phyloP scores from a whole-genome alignment of 1,140 invertebrate genomes.

The Octopus bimaculoides region DNA sequence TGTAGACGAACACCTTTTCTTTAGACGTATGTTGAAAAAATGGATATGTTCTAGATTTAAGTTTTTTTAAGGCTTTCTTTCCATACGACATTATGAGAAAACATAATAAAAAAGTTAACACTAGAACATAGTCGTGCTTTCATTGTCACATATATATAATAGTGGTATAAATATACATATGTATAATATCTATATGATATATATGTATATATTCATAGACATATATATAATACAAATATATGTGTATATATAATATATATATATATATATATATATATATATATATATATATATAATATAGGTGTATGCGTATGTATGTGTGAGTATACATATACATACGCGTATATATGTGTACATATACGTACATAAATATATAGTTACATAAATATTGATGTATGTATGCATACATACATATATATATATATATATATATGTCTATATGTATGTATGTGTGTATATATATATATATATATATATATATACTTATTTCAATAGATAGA shows the following conservation, averaged over 20 bases:
- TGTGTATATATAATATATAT: neutral
- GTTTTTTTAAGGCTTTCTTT: too few relatives aligned
- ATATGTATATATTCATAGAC: neutral
- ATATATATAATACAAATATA: neutral
- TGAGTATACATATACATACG: neutral
- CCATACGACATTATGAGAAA: too few relatives aligned
- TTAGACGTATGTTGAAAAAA: too few relatives aligned
- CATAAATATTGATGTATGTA: neutral
- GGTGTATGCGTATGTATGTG: neutral
- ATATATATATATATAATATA: neutral
- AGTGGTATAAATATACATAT: neutral
- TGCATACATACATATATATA: too few relatives aligned
- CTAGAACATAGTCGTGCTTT: too few relatives aligned
- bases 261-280: neutral
- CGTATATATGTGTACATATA: neutral
- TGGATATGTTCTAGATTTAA: too few relatives aligned
- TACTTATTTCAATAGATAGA: too few relatives aligned
- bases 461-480: too few relatives aligned
- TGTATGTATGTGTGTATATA: neutral
- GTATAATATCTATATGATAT: neutral
- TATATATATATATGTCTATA: neutral
- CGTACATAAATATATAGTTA: neutral
- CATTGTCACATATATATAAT: neutral
- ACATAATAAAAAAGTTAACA: too few relatives aligned
- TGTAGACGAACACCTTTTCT: too few relatives aligned